phyloP scores from a whole-genome alignment of 2,888 invertebrate species.

The Polyommatus icarus region DNA sequence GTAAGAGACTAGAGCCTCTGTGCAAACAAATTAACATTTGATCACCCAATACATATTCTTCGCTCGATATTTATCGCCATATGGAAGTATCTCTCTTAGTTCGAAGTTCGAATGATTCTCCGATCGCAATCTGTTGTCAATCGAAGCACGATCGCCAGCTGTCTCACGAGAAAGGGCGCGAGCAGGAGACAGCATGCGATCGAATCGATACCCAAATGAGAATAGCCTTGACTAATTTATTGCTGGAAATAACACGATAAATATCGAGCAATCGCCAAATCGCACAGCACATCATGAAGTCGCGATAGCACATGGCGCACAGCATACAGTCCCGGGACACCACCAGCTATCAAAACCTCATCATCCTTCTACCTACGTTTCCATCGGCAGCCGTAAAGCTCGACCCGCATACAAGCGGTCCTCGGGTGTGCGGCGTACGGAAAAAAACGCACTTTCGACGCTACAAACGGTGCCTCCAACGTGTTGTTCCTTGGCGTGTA shows the following conservation, averaged over 20 bases:
- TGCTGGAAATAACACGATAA: background rate
- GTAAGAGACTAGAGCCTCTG: constrained; percentile 85
- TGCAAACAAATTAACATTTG: constrained; percentile 44
- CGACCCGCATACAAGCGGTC: constrained; percentile 95
- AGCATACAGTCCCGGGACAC: constrained; percentile 55
- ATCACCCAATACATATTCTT: background rate
- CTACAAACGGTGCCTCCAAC: constrained; percentile 91
- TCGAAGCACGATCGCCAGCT: background rate
- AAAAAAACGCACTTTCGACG: constrained; percentile 91
- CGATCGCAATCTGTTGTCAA: background rate
- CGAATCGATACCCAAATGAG: background rate
- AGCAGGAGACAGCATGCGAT: background rate
- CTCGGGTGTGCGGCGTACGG: constrained; percentile 92
- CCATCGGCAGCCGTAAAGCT: constrained; percentile 90
- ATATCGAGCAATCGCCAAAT: constrained; percentile 14
- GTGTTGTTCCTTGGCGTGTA: constrained; percentile 85
- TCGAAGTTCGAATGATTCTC: background rate
- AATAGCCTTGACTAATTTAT: no score
- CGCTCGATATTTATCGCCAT: constrained; percentile 3
- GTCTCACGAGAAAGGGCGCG: no score
- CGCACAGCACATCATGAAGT: constrained; percentile 35
- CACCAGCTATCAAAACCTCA: constrained; percentile 54
- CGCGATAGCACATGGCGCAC: constrained; percentile 48
- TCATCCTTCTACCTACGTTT: constrained; percentile 71
- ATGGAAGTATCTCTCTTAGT: no score